These are phyloP conservation scores for Bruchidius siliquastri DNA, from an alignment of 2,888 invertebrate species.

Conservation along the genomic window DNA sequence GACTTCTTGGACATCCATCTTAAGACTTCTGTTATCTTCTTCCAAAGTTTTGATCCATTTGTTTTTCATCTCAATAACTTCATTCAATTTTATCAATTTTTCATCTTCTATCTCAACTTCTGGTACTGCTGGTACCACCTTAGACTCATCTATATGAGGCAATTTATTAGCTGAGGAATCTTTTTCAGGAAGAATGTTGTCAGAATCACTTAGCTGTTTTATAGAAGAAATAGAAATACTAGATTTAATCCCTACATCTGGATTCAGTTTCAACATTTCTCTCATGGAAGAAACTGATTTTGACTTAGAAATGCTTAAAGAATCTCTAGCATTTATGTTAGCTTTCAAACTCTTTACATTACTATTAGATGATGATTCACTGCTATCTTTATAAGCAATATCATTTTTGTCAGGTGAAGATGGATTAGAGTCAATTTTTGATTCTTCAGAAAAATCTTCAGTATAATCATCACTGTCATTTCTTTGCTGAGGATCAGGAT, in stretches of 20 bases:
- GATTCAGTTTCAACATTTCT: not conserved
- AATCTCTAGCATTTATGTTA: not conserved
- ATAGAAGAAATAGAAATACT: not conserved
- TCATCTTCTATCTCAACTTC: slow-evolving; percentile 11
- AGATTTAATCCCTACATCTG: not conserved
- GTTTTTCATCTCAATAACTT: slow-evolving; percentile 20
- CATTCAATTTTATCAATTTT: slow-evolving; percentile 15
- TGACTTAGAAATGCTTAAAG: slow-evolving; percentile 10
- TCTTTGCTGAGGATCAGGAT: slow-evolving; percentile 24
- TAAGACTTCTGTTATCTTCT: slow-evolving; percentile 42
- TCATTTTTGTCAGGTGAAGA: not conserved
- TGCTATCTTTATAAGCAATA: not conserved
- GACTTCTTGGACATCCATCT: slow-evolving; percentile 38
- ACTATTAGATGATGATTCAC: not conserved
- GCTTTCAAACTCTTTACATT: slow-evolving; percentile 1
- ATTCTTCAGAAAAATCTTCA: slow-evolving; percentile 40
- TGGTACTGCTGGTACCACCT: slow-evolving; percentile 4
- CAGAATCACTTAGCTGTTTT: not conserved
- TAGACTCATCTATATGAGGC: slow-evolving; percentile 7
- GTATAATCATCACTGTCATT: slow-evolving; percentile 34
- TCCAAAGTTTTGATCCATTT: slow-evolving; percentile 39
- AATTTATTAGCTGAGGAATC: not conserved
- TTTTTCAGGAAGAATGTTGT: not conserved
- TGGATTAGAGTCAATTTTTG: slow-evolving; percentile 26
- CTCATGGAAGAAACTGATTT: slow-evolving; percentile 7